Conservation (phyloP, 2,797 vertebrate genomes). For the Lophius americanus region DNA sequence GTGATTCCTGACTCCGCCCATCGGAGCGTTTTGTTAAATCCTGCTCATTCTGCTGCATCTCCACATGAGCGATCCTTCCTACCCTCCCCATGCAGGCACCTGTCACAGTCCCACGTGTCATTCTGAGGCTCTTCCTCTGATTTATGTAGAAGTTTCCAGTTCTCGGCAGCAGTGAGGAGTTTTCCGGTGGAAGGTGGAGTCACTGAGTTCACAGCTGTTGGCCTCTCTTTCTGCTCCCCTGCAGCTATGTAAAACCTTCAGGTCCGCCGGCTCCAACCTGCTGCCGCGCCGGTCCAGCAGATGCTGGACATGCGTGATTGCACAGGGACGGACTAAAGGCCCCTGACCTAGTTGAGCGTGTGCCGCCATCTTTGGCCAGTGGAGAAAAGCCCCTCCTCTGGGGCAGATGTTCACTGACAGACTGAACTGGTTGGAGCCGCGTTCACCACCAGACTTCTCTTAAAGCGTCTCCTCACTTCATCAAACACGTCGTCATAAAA, state of each 20-base stretch:
- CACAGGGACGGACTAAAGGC: slow-evolving; percentile 33
- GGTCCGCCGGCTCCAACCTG: slow-evolving; percentile 55
- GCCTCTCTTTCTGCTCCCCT: slow-evolving; percentile 25
- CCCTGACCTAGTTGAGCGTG: slow-evolving; percentile 35
- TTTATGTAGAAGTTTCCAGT: slow-evolving; percentile 21
- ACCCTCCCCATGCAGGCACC: not conserved
- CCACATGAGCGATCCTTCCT: not conserved
- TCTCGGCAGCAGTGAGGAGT: not conserved
- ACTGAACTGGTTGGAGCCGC: not conserved
- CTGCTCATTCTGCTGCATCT: not conserved
- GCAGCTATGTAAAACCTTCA: slow-evolving; percentile 51
- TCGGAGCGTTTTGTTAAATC: too few species aligned
- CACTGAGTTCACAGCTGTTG: slow-evolving; percentile 71
- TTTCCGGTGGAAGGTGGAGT: slow-evolving; percentile 57
- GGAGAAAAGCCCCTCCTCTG: not conserved
- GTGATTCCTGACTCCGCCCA: too few species aligned
- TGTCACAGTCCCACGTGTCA: slow-evolving; percentile 19
- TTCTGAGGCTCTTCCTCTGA: slow-evolving; percentile 11
- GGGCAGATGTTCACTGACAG: not conserved
- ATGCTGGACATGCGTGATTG: slow-evolving; percentile 51
- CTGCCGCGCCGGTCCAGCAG: slow-evolving; percentile 49
- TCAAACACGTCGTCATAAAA: not conserved
- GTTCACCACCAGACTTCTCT: too few species aligned
- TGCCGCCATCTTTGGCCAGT: slow-evolving; percentile 40
- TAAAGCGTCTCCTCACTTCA: not conserved